A percentile compares a stretch with the other conserved stretches of the same genome.
Conservation (phyloP, 2,797 vertebrate species). For the Danio jaintianensis region DNA sequence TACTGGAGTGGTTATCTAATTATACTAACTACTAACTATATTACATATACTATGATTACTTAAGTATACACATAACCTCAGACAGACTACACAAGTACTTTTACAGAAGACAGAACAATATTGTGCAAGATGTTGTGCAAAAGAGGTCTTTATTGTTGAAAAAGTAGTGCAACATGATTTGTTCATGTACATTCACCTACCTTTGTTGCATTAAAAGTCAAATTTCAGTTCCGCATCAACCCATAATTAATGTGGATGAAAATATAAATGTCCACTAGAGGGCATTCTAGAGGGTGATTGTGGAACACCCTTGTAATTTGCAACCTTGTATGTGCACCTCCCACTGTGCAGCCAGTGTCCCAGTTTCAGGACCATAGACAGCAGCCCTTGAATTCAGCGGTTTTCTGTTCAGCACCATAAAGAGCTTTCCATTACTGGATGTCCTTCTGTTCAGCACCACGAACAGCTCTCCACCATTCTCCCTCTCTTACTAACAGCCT, state of each 20-base stretch:
- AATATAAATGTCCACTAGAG: conserved; percentile 17
- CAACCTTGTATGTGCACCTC: conserved; percentile 31
- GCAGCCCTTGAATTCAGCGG: conserved; percentile 3
- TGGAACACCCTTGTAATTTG: conserved; percentile 31
- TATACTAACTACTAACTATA: too few species aligned
- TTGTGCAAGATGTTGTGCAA: too few species aligned
- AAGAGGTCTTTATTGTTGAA: too few species aligned
- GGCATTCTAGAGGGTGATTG: conserved; percentile 11
- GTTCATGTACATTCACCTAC: neutral
- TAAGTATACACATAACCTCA: too few species aligned
- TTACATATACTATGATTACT: too few species aligned
- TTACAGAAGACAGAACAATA: too few species aligned
- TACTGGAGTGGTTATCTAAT: too few species aligned
- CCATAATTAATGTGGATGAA: neutral
- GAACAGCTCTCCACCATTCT: neutral
- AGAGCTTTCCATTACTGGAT: neutral
- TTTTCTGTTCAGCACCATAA: conserved; percentile 10
- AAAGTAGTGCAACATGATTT: too few species aligned
- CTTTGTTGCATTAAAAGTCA: neutral
- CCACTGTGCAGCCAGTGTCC: conserved; percentile 28
- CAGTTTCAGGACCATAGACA: conserved; percentile 41
- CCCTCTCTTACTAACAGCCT: conserved; percentile 9
- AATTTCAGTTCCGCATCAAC: neutral
- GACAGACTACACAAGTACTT: too few species aligned
- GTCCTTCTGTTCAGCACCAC: conserved; percentile 25